Base-by-base conservation (phyloP, 2,113 vertebrate genomes). In the Beaufortia kweichowensis region DNA sequence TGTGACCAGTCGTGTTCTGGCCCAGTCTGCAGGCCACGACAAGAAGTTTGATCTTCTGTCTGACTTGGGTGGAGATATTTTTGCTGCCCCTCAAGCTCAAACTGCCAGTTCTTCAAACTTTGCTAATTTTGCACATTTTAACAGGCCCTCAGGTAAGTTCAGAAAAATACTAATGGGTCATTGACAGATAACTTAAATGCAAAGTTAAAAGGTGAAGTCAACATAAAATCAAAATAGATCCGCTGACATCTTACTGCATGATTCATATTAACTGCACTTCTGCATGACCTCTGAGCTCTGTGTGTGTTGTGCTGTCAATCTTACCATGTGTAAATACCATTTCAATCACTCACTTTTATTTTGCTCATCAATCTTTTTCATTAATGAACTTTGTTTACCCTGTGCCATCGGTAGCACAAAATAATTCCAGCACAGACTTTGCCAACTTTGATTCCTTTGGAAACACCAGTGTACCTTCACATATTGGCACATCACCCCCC, bases 381-480 rank as follows among this genome's bases (percentile, higher is more conserved):
- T 92, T 90, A 10, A 60, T 85, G 80, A 86, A 87, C 89, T 92
- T 90, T 94, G 92, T 91, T 91, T 61, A 81, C 35, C 93, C 62
- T 92, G 80, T 90, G 88, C 90, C 91, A 91, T 78, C 84, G 94
- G 92, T 94, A 93, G 93, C 94, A 92, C 95, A 94, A 90, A 95
- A 91, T 93, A 94, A 94, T 91, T 92, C 94, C 92, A 92, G 92
- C 87, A 92, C 93, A 93, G 95, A 95, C 92, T 98, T 98, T 97
- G 96, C 95, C 95, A 95, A 98, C 91, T 98, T 98, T 96, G 96
- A 96, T 90, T 95, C 95, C 87, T 98, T 98, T 94, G 95, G 94
- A 94, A 96, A 95, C 91, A 94, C 95, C 93, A 91, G 91, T 93
- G 94, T 93, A 89, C 92, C 93, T 88, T 95, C 93, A 93, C 94